Percentiles rank a stretch among this genome's conserved stretches.
These are phyloP conservation scores for Neosalanx taihuensis DNA, from an alignment of 2,797 vertebrate genomes.

Conservation along the genomic window DNA sequence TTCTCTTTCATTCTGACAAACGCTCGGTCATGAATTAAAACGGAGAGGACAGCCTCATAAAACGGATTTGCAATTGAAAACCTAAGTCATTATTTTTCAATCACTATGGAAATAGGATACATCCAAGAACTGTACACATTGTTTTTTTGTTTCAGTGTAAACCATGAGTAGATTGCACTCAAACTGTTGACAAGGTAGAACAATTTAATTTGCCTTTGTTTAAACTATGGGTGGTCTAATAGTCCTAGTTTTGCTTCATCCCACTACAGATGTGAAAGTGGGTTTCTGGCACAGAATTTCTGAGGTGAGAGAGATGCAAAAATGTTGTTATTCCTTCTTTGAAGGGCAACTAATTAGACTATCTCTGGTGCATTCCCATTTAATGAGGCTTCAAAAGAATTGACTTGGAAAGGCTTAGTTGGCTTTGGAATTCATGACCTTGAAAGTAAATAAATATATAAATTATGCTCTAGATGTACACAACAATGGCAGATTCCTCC, in stretches of 20 bases:
- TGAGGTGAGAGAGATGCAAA: constrained; percentile 3
- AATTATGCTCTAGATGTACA: not conserved
- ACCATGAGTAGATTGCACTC: not conserved
- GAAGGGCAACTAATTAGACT: constrained; percentile 31
- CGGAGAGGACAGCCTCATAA: constrained; percentile 11
- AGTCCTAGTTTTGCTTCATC: not conserved
- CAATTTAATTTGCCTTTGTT: not conserved
- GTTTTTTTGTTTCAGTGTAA: not conserved
- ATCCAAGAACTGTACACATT: not conserved
- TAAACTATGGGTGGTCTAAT: not conserved
- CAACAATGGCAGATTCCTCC: too few relatives aligned
- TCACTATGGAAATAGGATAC: not conserved
- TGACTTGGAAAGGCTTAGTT: not conserved
- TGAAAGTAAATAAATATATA: not conserved
- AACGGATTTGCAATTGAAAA: constrained; percentile 5
- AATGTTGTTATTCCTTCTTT: constrained; percentile 20
- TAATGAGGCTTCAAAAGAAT: not conserved
- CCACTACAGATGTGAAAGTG: not conserved
- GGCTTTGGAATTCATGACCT: not conserved
- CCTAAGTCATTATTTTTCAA: constrained; percentile 1
- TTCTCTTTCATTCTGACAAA: constrained; percentile 28
- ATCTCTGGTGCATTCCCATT: constrained; percentile 28
- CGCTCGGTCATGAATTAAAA: constrained; percentile 24
- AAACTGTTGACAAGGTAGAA: not conserved
- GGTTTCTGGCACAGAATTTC: constrained; percentile 10